Evolutionary conservation across 2,113 vertebrate species (phyloP), one percentile per base, ranked within the genome.

Genomic region (Oryzias javanicus): DNA sequence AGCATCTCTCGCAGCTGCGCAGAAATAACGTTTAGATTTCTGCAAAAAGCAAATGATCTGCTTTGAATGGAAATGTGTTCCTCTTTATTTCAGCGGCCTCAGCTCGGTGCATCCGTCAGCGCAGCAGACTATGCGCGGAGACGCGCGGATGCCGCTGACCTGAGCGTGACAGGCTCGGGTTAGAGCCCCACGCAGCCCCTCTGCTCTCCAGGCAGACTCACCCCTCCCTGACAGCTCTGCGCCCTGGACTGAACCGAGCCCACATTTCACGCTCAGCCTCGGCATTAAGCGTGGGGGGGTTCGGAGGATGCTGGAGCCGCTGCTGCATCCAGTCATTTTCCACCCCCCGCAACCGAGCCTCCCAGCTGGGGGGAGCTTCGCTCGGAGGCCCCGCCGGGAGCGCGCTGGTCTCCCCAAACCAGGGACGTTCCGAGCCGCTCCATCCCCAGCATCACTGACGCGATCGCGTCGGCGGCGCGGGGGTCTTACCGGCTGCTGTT

Each of bases 401-500:
- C 22, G 22, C 27, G 58, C 46, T 52, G 22, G 49, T 62, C 47
- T 59, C 49, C 22, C 29, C 64, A 69, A 52, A 6, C 56, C 49
- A 62, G 19, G 44, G 61, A 70, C 64, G 80, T 74, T 68, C 47
- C 64, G 75, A 66, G 44, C 50, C 79, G 35, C 49, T 72, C 29
- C 50, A 78, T 74, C 55, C 63, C 42, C 15, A n/a, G 8, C n/a
- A 35, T 35, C 16, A 18, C 6, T 47, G 59, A 67, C 27, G 29
- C 19, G 64, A 70, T 51, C 27, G 41, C 61, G 51, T 42, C 40
- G 40, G 57, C 17, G 45, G 67, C 20, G 60, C 46, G 7, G 63
- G 42, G 45, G 78, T 78, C 87, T 86, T 79, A 90, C 91, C 90
- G 89, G 90, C 85, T 91, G 88, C 83, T 88, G 92, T 81, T 78